A percentile compares a stretch with the other conserved stretches of the same genome.
phyloP scores from a whole-genome alignment of 2,797 vertebrate species.

The Brachymystax lenok region DNA sequence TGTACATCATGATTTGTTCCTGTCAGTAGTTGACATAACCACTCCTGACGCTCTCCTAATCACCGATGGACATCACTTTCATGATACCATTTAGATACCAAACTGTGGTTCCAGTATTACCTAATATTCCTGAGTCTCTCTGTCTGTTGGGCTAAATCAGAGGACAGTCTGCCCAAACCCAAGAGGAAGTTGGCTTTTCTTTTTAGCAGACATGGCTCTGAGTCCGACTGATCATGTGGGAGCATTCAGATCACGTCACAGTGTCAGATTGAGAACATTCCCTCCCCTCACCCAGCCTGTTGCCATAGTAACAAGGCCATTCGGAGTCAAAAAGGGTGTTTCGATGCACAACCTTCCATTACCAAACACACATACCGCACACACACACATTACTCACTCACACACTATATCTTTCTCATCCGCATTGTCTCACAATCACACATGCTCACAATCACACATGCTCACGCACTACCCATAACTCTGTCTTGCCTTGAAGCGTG shows the following conservation, averaged over 20 bases:
- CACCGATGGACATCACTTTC: neutral
- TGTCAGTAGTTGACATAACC: too few relatives aligned
- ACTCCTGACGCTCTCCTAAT: neutral
- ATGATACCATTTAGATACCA: neutral
- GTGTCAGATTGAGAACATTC: neutral
- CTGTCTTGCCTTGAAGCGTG: neutral
- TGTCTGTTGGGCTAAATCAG: neutral
- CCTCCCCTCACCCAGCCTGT: neutral
- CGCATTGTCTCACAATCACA: neutral
- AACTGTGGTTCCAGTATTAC: neutral
- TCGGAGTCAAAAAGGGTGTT: neutral
- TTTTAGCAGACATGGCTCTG: neutral
- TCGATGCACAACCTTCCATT: neutral
- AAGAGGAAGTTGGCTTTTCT: neutral
- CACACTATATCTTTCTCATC: neutral
- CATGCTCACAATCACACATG: neutral
- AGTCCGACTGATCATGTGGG: neutral
- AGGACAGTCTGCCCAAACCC: neutral
- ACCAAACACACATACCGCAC: neutral
- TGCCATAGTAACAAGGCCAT: constrained; percentile 12
- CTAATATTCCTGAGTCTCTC: neutral
- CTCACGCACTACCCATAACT: neutral
- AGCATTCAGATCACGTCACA: constrained; percentile 1
- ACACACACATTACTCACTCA: neutral
- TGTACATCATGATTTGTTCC: neutral